Percentiles rank a stretch among this genome's conserved stretches.
These are phyloP conservation scores for Melanostigma gelatinosum DNA, from an alignment of 2,113 vertebrate species.

Conservation along the genomic window DNA sequence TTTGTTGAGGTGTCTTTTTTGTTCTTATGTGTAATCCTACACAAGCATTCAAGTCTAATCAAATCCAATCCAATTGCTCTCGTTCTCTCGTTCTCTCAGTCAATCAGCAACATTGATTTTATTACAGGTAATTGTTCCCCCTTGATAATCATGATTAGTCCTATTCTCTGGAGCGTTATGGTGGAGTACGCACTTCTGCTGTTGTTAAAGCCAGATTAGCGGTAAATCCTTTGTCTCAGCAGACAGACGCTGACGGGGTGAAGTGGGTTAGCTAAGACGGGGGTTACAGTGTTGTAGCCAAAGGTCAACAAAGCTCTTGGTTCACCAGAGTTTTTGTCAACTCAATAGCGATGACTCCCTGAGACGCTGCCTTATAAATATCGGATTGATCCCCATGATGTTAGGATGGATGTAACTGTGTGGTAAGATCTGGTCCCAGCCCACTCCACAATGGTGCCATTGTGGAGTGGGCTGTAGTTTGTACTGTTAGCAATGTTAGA, in stretches of 20 bases:
- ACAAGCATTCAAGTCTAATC: constrained; percentile 47
- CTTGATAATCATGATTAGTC: constrained; percentile 68
- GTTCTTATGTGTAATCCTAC: not conserved
- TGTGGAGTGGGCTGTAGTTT: too few relatives aligned
- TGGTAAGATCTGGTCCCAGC: not conserved
- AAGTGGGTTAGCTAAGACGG: constrained; percentile 44
- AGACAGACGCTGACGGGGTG: constrained; percentile 57
- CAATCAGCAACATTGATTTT: constrained; percentile 59
- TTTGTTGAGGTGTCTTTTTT: constrained; percentile 18
- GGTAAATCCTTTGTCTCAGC: constrained; percentile 74
- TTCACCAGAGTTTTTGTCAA: constrained; percentile 18
- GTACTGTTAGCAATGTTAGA: not conserved
- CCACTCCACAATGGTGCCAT: not conserved
- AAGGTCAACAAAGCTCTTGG: constrained; percentile 42
- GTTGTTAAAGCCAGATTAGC: constrained; percentile 68
- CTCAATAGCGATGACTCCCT: not conserved
- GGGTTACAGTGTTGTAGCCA: constrained; percentile 41
- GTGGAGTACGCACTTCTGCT: constrained; percentile 54
- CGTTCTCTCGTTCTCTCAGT: constrained; percentile 15
- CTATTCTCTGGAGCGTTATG: constrained; percentile 62
- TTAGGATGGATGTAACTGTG: constrained; percentile 13
- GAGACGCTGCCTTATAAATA: constrained; percentile 10
- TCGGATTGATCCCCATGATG: not conserved
- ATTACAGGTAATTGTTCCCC: constrained; percentile 64
- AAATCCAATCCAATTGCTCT: too few relatives aligned